Conservation (phyloP, 2,888 invertebrate species). For the Drosophila melanocephala region DNA sequence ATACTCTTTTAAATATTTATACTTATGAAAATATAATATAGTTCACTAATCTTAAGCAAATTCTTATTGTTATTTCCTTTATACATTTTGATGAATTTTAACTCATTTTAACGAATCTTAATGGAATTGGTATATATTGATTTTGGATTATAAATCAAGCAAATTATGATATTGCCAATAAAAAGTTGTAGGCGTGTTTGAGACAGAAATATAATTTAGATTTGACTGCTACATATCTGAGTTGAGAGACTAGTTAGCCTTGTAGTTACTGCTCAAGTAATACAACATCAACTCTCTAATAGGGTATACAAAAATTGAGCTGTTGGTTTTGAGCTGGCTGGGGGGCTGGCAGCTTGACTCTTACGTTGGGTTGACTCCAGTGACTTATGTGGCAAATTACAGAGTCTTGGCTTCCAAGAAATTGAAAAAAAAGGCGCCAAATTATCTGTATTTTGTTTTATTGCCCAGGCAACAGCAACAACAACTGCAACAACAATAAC, state of each 20-base stretch:
- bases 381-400: slow-evolving; percentile 82
- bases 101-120: background rate
- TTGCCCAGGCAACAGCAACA: slow-evolving; percentile 54
- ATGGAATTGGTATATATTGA: background rate
- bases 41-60: background rate
- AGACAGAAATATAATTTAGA: background rate
- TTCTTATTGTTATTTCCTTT: background rate
- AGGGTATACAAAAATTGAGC: slow-evolving; percentile 63
- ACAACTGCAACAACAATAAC: slow-evolving; percentile 24
- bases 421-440: slow-evolving; percentile 74
- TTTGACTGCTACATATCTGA: background rate
- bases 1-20: slow-evolving; percentile 2
- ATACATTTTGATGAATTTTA: no score
- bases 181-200: background rate
- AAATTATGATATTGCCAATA: background rate
- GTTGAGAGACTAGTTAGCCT: no score
- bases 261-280: background rate
- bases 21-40: background rate
- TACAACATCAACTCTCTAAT: background rate
- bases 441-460: slow-evolving; percentile 79
- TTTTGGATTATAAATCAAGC: background rate
- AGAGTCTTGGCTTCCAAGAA: slow-evolving; percentile 71
- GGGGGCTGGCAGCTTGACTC: slow-evolving; percentile 27
- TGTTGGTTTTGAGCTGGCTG: slow-evolving; percentile 58
- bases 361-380: slow-evolving; percentile 69